Conservation (phyloP, 1,140 invertebrate species). For the Hypothenemus hampei region DNA sequence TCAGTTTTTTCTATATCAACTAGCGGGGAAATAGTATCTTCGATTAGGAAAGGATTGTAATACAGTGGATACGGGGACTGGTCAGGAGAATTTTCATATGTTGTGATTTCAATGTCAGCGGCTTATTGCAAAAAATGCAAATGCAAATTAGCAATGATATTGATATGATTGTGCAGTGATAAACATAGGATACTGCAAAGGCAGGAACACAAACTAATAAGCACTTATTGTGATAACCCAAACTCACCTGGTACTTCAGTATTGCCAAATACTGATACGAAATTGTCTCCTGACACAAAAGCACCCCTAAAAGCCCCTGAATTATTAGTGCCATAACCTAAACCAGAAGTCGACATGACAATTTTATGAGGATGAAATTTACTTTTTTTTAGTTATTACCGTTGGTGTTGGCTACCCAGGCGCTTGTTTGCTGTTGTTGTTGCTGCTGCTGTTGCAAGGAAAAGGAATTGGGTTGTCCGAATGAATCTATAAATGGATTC, state of each 20-base stretch:
- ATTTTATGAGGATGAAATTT: constrained; percentile 14
- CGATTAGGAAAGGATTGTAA: constrained; percentile 53
- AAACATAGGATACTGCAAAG: too few species aligned
- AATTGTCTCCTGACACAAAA: constrained; percentile 81
- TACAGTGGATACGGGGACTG: too few species aligned
- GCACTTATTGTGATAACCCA: too few species aligned
- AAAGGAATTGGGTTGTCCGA: constrained; percentile 50
- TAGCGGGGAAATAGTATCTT: constrained; percentile 46
- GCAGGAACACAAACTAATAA: too few species aligned
- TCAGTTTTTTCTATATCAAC: constrained; percentile 30
- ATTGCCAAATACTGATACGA: constrained; percentile 78
- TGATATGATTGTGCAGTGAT: too few species aligned
- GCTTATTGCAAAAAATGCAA: too few species aligned
- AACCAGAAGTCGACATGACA: not conserved
- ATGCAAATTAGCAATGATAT: too few species aligned
- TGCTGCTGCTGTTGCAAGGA: constrained; percentile 36
- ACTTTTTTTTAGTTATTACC: too few species aligned
- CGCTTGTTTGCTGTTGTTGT: constrained; percentile 49
- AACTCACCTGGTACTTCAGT: constrained; percentile 67
- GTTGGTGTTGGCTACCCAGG: constrained; percentile 68
- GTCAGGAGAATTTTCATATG: too few species aligned
- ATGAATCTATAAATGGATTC: constrained; percentile 90
- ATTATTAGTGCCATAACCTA: constrained; percentile 18
- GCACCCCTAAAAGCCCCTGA: constrained; percentile 50
- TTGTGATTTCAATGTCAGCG: too few species aligned